Conservation (phyloP, 2,113 vertebrate species). For the Chaetodon auriga region DNA sequence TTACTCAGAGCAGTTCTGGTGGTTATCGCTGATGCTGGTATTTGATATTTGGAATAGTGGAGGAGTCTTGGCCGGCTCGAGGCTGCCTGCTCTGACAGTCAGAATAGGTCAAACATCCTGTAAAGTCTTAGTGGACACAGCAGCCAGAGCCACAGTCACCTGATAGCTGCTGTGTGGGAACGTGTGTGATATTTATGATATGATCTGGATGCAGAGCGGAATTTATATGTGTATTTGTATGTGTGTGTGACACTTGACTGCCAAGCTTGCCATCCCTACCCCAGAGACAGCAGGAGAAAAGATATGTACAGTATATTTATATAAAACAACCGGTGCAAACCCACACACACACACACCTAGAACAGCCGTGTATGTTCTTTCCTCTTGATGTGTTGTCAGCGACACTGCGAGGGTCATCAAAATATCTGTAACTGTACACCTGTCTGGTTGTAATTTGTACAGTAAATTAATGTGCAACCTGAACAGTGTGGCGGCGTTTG, state of each 20-base stretch:
- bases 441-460: constrained; percentile 37
- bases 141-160: constrained; percentile 57
- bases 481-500: constrained; percentile 31
- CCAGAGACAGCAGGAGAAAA: constrained; percentile 58
- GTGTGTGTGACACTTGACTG: constrained; percentile 21
- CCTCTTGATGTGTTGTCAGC: constrained; percentile 59
- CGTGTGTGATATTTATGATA: constrained; percentile 69
- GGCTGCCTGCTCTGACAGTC: constrained; percentile 45
- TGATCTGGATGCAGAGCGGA: constrained; percentile 57
- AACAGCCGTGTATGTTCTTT: constrained; percentile 61
- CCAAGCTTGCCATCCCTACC: constrained; percentile 44
- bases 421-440: constrained; percentile 69
- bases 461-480: constrained; percentile 63
- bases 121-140: constrained; percentile 79
- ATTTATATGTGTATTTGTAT: constrained; percentile 46
- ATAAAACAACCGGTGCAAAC: constrained; percentile 46
- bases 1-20: constrained; percentile 33
- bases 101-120: constrained; percentile 76
- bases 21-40: constrained; percentile 63
- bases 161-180: constrained; percentile 57
- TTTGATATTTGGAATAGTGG: constrained; percentile 77
- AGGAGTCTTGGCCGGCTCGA: constrained; percentile 53
- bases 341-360: not conserved
- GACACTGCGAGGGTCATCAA: constrained; percentile 68
- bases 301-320: constrained; percentile 66